Conservation (phyloP, 2,797 vertebrate species). For the Sebastolobus alascanus region DNA sequence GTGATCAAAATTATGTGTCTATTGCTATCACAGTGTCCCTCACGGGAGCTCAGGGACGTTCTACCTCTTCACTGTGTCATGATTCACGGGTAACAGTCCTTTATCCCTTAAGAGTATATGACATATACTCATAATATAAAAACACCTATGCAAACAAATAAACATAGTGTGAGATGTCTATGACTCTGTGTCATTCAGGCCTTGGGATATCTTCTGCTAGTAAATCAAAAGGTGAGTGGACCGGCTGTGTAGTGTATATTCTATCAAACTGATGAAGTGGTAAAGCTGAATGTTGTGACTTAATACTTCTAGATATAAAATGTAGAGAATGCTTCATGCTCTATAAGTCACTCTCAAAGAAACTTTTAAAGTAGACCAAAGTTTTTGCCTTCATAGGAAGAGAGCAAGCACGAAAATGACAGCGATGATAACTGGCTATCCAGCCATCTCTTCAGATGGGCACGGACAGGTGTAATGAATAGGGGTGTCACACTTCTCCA, state of each 20-base stretch:
- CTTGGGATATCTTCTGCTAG: neutral
- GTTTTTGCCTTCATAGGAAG: neutral
- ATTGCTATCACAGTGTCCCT: neutral
- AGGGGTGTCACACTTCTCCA: accelerated
- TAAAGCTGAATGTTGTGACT: neutral
- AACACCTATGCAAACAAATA: neutral
- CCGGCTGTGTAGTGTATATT: neutral
- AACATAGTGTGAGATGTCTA: neutral
- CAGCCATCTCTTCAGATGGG: slow-evolving; percentile 3
- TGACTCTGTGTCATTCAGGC: neutral
- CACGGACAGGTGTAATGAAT: slow-evolving; percentile 47
- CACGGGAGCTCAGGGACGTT: neutral
- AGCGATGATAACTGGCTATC: slow-evolving; percentile 11
- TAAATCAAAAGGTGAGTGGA: neutral
- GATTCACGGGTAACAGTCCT: neutral
- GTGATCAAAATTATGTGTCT: neutral
- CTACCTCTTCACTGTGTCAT: neutral
- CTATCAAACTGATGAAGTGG: slow-evolving; percentile 2
- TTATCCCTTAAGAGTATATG: neutral
- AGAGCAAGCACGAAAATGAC: slow-evolving; percentile 9
- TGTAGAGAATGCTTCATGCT: neutral
- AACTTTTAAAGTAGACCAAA: neutral
- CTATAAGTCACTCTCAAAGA: neutral
- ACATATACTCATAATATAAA: slow-evolving; percentile 11
- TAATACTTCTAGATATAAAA: neutral